Evolutionary conservation across 2,113 vertebrate genomes (phyloP).

Genomic region (Saguinus imperator): DNA sequence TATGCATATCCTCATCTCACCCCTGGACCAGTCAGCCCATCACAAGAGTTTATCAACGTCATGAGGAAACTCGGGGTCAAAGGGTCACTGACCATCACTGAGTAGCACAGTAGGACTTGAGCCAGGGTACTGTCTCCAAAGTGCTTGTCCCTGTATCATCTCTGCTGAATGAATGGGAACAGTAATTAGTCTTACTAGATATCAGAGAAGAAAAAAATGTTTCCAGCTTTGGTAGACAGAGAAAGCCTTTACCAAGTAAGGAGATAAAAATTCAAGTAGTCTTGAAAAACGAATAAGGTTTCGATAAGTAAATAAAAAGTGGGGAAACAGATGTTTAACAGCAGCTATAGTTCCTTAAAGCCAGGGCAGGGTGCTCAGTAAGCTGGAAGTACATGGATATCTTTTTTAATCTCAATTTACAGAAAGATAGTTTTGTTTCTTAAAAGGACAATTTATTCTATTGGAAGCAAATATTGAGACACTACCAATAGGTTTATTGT

Average conservation of each 20-base stretch:
- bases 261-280: neutral
- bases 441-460: neutral
- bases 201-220: neutral
- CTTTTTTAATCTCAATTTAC: neutral
- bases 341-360: neutral
- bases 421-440: conserved; percentile 33
- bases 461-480: neutral
- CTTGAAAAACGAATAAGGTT: neutral
- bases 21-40: neutral
- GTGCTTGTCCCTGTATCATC: neutral
- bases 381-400: neutral
- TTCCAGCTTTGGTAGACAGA: neutral
- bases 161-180: neutral
- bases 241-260: neutral
- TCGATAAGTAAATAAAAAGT: conserved; percentile 1
- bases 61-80: neutral
- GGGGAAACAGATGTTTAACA: conserved; percentile 20
- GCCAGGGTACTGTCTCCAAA: neutral
- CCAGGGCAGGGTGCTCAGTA: neutral
- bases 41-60: neutral
- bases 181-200: neutral
- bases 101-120: neutral
- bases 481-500: neutral
- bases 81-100: neutral
- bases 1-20: neutral